Evolutionary conservation across 2,888 invertebrate genomes (phyloP), one percentile per base, ranked within the genome.

Genomic region (Agrilus mali): DNA sequence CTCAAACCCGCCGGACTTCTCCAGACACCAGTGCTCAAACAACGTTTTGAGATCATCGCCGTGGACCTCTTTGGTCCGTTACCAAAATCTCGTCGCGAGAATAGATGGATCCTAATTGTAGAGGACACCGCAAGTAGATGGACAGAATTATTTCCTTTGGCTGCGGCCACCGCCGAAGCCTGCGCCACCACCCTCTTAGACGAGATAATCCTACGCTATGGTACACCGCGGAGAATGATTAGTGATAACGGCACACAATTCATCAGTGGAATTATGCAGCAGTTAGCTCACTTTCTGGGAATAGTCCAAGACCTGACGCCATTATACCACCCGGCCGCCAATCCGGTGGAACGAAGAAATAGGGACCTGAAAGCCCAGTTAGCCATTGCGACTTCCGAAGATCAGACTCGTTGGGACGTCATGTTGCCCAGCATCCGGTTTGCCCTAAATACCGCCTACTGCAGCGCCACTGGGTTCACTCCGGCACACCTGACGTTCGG

Each of bases 371-470:
- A 50, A 43, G 7, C 52, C 52, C 31, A 50, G 41, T 32, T 53
- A 3, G 45, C 43, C 0, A 52, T 53, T 2, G 36, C 47, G 1
- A 47, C 49, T 0, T 49, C 50, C 0, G 50, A 50, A 6, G 22
- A 53, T 8, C 57, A 56, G 35, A 15, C 31, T 0, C 17, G 14
- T 1, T 58, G 58, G 55, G 34, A 44, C 2, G 50, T 50, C 1
- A 44, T 51, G 4, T 20, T 61, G 2, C 50, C 58, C 1, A 43
- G 49, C 5, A 58, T 61, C 0, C 45, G 59, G 0, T 61, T 60
- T 37, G 55, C 59, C 0, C 56, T 60, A 54, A 61, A 60, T 14
- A 53, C 55, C 0, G 51, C 54, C 1, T 27, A 14, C n/a, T 53
- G 52, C 20, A 43, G 44, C 16, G 42, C 42, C 3, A 60, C 58